Evolutionary conservation across 2,797 vertebrate species (phyloP), one percentile per base, ranked within the genome.

Genomic region (Gallirallus australis): DNA sequence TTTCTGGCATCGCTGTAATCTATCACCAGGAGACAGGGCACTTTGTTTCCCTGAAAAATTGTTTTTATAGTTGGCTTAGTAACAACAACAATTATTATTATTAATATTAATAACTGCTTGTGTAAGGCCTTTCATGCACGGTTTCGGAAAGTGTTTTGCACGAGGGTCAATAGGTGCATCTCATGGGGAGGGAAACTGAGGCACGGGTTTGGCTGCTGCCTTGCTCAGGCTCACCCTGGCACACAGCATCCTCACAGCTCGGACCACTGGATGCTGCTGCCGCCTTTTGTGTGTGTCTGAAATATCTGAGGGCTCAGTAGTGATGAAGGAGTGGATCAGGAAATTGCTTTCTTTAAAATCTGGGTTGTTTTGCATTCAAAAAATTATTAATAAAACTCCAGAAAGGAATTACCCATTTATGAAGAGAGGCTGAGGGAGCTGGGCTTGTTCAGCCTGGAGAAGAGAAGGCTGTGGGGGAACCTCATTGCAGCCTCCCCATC

Each of bases 1-100:
- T 97, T 97, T 96, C 90, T 42, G 89, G 90, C 96, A 75, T 95
- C 9, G 0, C 66, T 92, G 82, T 93, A 94, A 97, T 97, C 96
- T 95, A 87, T 96, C 96, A 94, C 72, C 2, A 2, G n/a, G 37
- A 96, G 96, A 96, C 96, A 96, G 57, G 91, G 83, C 79, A 83
- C 93, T 97, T 95, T 90, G 91, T 97, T 97, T 95, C 89, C 75
- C 85, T 97, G 97, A 97, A 94, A 97, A 97, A 97, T 96, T 96
- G 42, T 93, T 96, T 95, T 89, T 95, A 86, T 86, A 81, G 70
- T 94, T 95, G 89, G 91, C 89, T 96, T 95, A 89, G 94, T 84
- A 95, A 88, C 92, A 96, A 94, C 93, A 97, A 93, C 93, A 94
- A 95, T 95, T 96, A 94, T 95, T 92, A 91, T 96, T 96, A 96